phyloP scores from a whole-genome alignment of 2,888 invertebrate genomes.

The Byasa hedistus region DNA sequence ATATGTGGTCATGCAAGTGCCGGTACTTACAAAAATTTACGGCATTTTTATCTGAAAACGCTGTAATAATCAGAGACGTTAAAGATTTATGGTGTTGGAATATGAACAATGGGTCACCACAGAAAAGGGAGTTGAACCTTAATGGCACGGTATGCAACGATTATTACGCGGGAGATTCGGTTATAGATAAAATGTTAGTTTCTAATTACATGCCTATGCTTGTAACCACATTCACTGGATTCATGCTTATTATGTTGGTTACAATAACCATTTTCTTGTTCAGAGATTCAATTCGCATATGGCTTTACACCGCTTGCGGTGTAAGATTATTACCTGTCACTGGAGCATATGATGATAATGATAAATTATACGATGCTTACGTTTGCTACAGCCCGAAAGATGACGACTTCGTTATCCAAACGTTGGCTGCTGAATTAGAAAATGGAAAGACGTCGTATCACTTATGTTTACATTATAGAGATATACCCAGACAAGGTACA shows the following conservation, averaged over 20 bases:
- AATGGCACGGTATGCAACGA: slow-evolving; percentile 93
- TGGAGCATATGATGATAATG: slow-evolving; percentile 87
- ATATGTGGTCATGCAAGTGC: slow-evolving; percentile 95
- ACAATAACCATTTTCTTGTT: slow-evolving; percentile 90
- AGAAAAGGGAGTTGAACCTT: slow-evolving; percentile 88
- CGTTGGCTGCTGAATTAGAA: slow-evolving; percentile 91
- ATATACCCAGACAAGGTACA: slow-evolving; percentile 85
- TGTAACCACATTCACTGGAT: slow-evolving; percentile 87
- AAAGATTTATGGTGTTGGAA: slow-evolving; percentile 89
- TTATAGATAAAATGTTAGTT: slow-evolving; percentile 89
- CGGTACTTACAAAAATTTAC: slow-evolving; percentile 91
- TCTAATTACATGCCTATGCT: slow-evolving; percentile 92
- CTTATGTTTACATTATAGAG: slow-evolving; percentile 93
- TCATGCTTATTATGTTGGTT: slow-evolving; percentile 87
- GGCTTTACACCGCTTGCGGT: slow-evolving; percentile 93
- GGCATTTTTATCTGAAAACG: slow-evolving; percentile 88
- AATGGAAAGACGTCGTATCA: slow-evolving; percentile 89
- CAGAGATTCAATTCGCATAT: slow-evolving; percentile 91
- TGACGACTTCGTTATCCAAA: slow-evolving; percentile 93
- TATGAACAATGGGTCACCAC: slow-evolving; percentile 82
- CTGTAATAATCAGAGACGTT: slow-evolving; percentile 86
- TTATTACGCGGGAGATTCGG: slow-evolving; percentile 89
- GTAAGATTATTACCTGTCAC: slow-evolving; percentile 88
- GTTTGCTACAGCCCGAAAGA: slow-evolving; percentile 96
- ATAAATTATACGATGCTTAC: slow-evolving; percentile 95